Conservation (phyloP, 2,888 invertebrate species). For the Agrochola lota region DNA sequence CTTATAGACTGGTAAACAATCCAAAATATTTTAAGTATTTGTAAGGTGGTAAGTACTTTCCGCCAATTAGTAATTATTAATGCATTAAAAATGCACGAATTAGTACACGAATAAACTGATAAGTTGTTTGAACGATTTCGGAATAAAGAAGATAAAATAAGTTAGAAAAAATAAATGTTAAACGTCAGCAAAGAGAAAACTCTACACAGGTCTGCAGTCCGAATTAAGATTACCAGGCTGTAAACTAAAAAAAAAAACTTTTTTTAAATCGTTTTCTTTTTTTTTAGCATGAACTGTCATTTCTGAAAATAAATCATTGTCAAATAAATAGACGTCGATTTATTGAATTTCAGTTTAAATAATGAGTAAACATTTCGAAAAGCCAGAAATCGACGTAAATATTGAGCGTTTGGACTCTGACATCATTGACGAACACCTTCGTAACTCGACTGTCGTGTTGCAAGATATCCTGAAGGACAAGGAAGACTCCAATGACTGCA, state of each 20-base stretch:
- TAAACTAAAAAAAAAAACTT: slow-evolving; percentile 45
- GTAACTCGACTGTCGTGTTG: slow-evolving; percentile 75
- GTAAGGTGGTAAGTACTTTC: not conserved
- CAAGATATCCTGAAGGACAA: slow-evolving; percentile 72
- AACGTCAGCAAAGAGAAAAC: slow-evolving; percentile 31
- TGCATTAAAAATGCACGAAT: not conserved
- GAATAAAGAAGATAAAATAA: not conserved
- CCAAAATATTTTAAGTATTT: not conserved
- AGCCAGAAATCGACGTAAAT: slow-evolving; percentile 70
- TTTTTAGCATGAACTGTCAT: slow-evolving; percentile 54
- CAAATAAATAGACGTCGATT: slow-evolving; percentile 25
- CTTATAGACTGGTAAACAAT: not conserved
- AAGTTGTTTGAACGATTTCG: not conserved
- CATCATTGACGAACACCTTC: slow-evolving; percentile 75
- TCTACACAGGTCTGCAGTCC: slow-evolving; percentile 32
- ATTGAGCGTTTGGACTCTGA: slow-evolving; percentile 73
- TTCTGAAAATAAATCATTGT: slow-evolving; percentile 40
- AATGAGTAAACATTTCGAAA: slow-evolving; percentile 49
- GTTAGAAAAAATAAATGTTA: not conserved
- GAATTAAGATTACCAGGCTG: slow-evolving; percentile 16
- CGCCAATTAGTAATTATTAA: not conserved
- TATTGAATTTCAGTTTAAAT: slow-evolving; percentile 16
- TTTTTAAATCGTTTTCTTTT: slow-evolving; percentile 51
- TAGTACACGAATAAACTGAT: not conserved
- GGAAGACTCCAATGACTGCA: slow-evolving; percentile 49